phyloP scores from a whole-genome alignment of 2,888 invertebrate genomes.

The Lepidocyrtinus sp. region DNA sequence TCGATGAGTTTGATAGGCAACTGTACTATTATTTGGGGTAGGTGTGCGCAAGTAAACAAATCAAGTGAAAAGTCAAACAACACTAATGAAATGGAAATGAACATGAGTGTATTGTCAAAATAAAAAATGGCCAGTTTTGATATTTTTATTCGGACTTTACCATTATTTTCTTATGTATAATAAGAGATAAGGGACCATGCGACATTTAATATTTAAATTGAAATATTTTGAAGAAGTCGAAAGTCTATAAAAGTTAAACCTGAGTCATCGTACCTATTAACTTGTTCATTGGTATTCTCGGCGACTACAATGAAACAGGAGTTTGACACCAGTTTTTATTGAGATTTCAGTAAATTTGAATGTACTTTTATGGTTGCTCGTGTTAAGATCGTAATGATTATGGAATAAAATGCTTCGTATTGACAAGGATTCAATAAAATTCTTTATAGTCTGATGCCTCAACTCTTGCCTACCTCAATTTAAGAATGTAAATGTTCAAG shows the following conservation, averaged over 20 bases:
- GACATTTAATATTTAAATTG: not conserved
- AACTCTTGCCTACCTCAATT: too few relatives aligned
- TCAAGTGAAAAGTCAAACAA: not conserved
- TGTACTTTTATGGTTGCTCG: not conserved
- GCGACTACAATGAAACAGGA: not conserved
- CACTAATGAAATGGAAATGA: slow-evolving; percentile 11
- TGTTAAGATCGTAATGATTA: slow-evolving; percentile 10
- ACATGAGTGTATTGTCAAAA: not conserved
- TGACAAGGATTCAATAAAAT: not conserved
- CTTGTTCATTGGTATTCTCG: not conserved
- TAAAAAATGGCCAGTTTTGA: too few relatives aligned
- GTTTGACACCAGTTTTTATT: slow-evolving; percentile 8
- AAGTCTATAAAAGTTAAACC: not conserved
- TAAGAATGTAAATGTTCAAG: not conserved
- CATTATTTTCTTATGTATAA: not conserved
- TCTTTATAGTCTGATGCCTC: too few relatives aligned
- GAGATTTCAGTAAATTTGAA: slow-evolving; percentile 9
- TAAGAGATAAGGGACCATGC: not conserved
- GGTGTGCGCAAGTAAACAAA: not conserved
- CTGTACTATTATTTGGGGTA: not conserved
- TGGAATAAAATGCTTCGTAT: not conserved
- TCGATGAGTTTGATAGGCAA: not conserved
- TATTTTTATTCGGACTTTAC: not conserved
- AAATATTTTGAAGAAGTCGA: not conserved
- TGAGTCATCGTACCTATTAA: not conserved